These are phyloP conservation scores for Dryadula phaetusa DNA, from an alignment of 2,888 invertebrate genomes.

Conservation along the genomic window DNA sequence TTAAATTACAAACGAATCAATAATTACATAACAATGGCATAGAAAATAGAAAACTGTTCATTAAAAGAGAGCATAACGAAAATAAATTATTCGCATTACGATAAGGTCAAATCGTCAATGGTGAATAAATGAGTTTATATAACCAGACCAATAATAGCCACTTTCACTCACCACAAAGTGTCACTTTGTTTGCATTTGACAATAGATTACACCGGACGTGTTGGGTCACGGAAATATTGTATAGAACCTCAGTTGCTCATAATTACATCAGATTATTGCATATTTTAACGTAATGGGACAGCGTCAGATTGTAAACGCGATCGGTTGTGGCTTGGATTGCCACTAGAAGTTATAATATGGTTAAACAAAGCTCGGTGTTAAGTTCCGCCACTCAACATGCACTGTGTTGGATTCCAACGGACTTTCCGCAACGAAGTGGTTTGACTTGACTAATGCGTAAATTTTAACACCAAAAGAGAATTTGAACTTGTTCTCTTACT, in stretches of 20 bases:
- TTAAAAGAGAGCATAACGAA: constrained; percentile 38
- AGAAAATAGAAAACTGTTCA: constrained; percentile 27
- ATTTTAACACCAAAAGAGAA: too few relatives aligned
- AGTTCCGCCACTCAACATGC: too few relatives aligned
- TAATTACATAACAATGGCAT: constrained; percentile 6
- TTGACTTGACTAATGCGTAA: too few relatives aligned
- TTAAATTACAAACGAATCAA: too few relatives aligned
- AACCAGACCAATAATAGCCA: constrained; percentile 49
- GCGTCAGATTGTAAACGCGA: too few relatives aligned
- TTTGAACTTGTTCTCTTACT: too few relatives aligned
- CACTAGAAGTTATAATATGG: too few relatives aligned
- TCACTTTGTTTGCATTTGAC: constrained; percentile 45
- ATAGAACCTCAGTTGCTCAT: constrained; percentile 22
- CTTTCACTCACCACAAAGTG: constrained; percentile 64
- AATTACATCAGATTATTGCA: constrained; percentile 28
- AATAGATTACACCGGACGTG: constrained; percentile 31
- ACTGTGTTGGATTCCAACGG: too few relatives aligned
- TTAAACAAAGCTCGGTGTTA: too few relatives aligned
- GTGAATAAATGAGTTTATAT: constrained; percentile 56
- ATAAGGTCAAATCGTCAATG: constrained; percentile 32
- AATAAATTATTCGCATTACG: constrained; percentile 34
- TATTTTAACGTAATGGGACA: too few relatives aligned
- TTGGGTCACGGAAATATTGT: constrained; percentile 9
- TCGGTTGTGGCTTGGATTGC: too few relatives aligned
- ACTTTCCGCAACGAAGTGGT: too few relatives aligned